A percentile compares a stretch with the other conserved stretches of the same genome.
phyloP scores from a whole-genome alignment of 2,888 invertebrate species.

The Drosophila algonquin region DNA sequence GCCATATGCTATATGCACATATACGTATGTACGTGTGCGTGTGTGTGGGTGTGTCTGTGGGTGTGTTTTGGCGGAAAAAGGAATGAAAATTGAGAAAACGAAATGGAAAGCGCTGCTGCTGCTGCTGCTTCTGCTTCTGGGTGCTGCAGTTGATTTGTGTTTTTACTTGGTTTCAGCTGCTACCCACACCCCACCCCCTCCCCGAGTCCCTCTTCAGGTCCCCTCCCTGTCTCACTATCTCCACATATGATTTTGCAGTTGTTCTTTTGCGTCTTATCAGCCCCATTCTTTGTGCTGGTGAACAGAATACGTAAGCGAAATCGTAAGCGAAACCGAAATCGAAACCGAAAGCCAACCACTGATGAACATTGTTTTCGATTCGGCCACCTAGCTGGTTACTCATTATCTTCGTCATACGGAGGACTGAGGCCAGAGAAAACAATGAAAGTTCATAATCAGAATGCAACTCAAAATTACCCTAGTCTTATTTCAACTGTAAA shows the following conservation, averaged over 20 bases:
- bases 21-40: neutral
- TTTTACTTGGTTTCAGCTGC: slow-evolving; percentile 40
- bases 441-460: neutral
- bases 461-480: neutral
- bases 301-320: slow-evolving; percentile 29
- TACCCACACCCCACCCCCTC: neutral
- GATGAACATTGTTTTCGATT: slow-evolving; percentile 32
- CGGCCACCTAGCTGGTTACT: slow-evolving; percentile 16
- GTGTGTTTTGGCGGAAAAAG: slow-evolving; percentile 43
- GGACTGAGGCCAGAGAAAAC: neutral
- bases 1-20: slow-evolving; percentile 48
- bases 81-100: slow-evolving; percentile 51
- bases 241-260: slow-evolving; percentile 18
- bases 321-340: slow-evolving; percentile 30
- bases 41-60: slow-evolving; percentile 7
- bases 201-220: neutral
- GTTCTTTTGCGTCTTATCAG: slow-evolving; percentile 35
- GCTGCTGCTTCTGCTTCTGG: neutral
- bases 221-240: neutral
- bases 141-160: slow-evolving; percentile 53
- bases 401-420: slow-evolving; percentile 24
- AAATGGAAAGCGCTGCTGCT: slow-evolving; percentile 47
- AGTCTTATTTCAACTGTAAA: neutral
- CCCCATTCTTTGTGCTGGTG: slow-evolving; percentile 29
- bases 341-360: slow-evolving; percentile 29